Evolutionary conservation across 2,797 vertebrate species (phyloP).

Genomic region (Lepilemur septentrionalis): DNA sequence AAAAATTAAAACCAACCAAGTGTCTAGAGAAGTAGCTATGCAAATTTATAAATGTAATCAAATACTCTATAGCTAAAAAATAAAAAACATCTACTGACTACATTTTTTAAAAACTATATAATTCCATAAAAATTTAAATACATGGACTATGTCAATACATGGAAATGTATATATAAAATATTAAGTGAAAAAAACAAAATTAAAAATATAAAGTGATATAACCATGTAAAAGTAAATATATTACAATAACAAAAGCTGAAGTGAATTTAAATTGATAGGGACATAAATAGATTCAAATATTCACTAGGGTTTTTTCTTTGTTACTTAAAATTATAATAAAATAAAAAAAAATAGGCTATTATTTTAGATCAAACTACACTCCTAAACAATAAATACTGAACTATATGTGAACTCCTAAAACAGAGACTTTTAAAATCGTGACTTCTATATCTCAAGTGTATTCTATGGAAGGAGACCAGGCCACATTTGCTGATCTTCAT

Average conservation of each 20-base stretch:
- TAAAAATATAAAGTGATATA: slow-evolving; percentile 69
- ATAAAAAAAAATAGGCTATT: slow-evolving; percentile 42
- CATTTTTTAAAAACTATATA: slow-evolving; percentile 46
- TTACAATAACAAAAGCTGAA: slow-evolving; percentile 54
- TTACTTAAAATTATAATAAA: slow-evolving; percentile 59
- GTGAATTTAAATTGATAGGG: slow-evolving; percentile 54
- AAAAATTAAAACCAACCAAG: slow-evolving; percentile 55
- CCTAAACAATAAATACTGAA: slow-evolving; percentile 53
- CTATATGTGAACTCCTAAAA: slow-evolving; percentile 59
- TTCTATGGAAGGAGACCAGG: slow-evolving; percentile 41
- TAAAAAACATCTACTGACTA: slow-evolving; percentile 3
- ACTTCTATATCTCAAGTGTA: slow-evolving; percentile 39
- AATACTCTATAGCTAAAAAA: slow-evolving; percentile 18
- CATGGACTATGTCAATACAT: slow-evolving; percentile 18
- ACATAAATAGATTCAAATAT: slow-evolving; percentile 57
- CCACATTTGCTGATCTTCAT: not conserved
- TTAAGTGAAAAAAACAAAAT: slow-evolving; percentile 62
- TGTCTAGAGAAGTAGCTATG: not conserved
- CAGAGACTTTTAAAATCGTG: slow-evolving; percentile 33
- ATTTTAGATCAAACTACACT: slow-evolving; percentile 60
- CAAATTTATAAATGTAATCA: slow-evolving; percentile 41
- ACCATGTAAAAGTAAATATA: slow-evolving; percentile 69
- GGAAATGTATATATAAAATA: slow-evolving; percentile 61
- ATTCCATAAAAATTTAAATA: slow-evolving; percentile 66
- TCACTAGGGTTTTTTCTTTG: slow-evolving; percentile 43